A percentile compares a stretch with the other conserved stretches of the same genome.
phyloP scores from a whole-genome alignment of 53 echinoderm and acorn worm species.

The Henricia sp. region DNA sequence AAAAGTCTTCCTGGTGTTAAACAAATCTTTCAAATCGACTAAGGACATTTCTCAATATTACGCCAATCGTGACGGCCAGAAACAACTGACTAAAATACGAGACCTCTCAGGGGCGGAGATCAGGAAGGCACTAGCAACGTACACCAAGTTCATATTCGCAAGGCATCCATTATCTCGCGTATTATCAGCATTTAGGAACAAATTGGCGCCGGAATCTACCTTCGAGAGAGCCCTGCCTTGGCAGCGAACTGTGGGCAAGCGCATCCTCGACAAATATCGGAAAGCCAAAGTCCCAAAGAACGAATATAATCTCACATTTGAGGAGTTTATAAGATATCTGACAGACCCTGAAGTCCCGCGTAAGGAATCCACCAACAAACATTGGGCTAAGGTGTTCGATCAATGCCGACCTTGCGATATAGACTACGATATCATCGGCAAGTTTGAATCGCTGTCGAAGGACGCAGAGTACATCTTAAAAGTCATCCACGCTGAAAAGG shows the following conservation, averaged over 20 bases:
- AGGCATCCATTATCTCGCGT: constrained; percentile 79
- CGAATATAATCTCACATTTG: constrained; percentile 63
- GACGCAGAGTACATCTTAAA: constrained; percentile 72
- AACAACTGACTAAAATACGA: constrained; percentile 32
- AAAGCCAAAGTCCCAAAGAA: not conserved
- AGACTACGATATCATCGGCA: constrained; percentile 80
- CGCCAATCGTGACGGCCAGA: constrained; percentile 68
- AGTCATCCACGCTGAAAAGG: constrained; percentile 49
- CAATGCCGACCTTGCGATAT: constrained; percentile 72
- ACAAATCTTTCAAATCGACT: constrained; percentile 57
- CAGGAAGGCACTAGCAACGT: constrained; percentile 32
- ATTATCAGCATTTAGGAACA: constrained; percentile 79
- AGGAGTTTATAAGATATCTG: constrained; percentile 72
- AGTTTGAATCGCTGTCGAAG: constrained; percentile 66
- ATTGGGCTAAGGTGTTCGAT: constrained; percentile 64
- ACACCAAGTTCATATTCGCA: constrained; percentile 78
- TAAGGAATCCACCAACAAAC: constrained; percentile 34
- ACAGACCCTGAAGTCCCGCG: constrained; percentile 4
- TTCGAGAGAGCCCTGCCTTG: constrained; percentile 50
- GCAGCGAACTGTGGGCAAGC: constrained; percentile 60
- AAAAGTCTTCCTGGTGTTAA: constrained; percentile 73
- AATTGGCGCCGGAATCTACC: constrained; percentile 70
- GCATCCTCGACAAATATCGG: constrained; percentile 65
- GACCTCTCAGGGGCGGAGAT: constrained; percentile 33
- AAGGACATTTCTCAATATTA: constrained; percentile 68